phyloP scores from a whole-genome alignment of 1,140 invertebrate species.

The Scaptomyza hsui region DNA sequence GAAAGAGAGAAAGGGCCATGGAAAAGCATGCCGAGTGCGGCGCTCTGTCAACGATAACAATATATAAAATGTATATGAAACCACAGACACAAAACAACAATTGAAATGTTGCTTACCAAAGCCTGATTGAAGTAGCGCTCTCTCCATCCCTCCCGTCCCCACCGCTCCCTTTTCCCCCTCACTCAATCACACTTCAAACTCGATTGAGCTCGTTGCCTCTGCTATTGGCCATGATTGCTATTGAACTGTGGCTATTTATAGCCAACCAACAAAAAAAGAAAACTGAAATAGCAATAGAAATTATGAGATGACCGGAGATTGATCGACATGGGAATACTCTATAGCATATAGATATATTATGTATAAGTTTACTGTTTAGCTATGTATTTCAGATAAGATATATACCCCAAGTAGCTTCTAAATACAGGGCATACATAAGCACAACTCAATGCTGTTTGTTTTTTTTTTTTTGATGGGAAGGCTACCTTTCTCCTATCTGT shows the following conservation, averaged over 20 bases:
- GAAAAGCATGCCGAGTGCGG: slow-evolving; percentile 45
- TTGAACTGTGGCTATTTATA: slow-evolving; percentile 37
- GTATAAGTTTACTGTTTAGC: no score
- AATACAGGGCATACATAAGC: slow-evolving; percentile 7
- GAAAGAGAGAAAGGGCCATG: slow-evolving; percentile 23
- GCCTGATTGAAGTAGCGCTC: slow-evolving; percentile 25
- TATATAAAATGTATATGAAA: slow-evolving; percentile 22
- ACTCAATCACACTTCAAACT: slow-evolving; percentile 22
- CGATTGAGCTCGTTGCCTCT: slow-evolving; percentile 12
- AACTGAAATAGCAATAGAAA: slow-evolving; percentile 1
- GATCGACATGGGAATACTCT: not conserved
- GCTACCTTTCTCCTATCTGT: slow-evolving; percentile 71
- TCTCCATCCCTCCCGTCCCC: not conserved
- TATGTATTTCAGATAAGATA: no score
- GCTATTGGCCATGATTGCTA: slow-evolving; percentile 35
- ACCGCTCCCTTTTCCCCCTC: not conserved
- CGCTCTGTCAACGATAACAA: slow-evolving; percentile 15
- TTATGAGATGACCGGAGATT: not conserved
- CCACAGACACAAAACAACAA: slow-evolving; percentile 42
- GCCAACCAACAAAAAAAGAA: slow-evolving; percentile 5
- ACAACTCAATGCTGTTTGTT: not conserved
- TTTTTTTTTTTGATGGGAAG: slow-evolving; percentile 1
- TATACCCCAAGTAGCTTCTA: no score
- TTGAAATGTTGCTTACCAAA: slow-evolving; percentile 30
- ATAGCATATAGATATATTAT: not conserved